Base-by-base conservation (phyloP, 1,140 invertebrate genomes). In the Tenebrio molitor region DNA sequence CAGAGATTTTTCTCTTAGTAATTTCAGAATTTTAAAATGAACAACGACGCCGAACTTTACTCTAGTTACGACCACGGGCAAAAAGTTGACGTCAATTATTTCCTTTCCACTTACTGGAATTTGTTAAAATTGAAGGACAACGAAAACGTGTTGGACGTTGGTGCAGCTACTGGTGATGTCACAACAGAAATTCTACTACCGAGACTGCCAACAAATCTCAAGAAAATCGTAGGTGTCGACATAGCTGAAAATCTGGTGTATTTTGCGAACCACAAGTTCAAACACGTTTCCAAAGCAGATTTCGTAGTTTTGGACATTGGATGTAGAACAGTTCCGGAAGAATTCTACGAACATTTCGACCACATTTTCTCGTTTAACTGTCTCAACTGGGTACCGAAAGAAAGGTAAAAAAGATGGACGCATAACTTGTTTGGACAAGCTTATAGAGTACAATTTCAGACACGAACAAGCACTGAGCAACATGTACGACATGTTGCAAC, bases 391-490 rank as follows among this genome's bases (percentile, higher is more conserved):
- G n/a, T n/a, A n/a, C n/a, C n/a, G n/a, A n/a, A n/a, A n/a, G n/a
- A n/a, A n/a, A n/a, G n/a, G n/a, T n/a, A n/a, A n/a, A n/a, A n/a
- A n/a, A n/a, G n/a, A n/a, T n/a, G n/a, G n/a, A n/a, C n/a, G n/a
- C n/a, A n/a, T n/a, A n/a, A n/a, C n/a, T n/a, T n/a, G n/a, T n/a
- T n/a, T n/a, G n/a, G n/a, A n/a, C n/a, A n/a, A n/a, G n/a, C n/a
- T n/a, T n/a, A n/a, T n/a, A n/a, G n/a, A n/a, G n/a, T n/a, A n/a
- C n/a, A n/a, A n/a, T n/a, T n/a, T n/a, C n/a, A n/a, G n/a, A n/a
- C n/a, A n/a, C n/a, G n/a, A n/a, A 75, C 81, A 80, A 73, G 89
- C 88, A 0, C 86, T 91, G 65, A 78, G 84, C 72, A 93, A 93
- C 77, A 88, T 93, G 33, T 89, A 86, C 77, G 29, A 33, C 29